Evolutionary conservation across 2,888 invertebrate genomes (phyloP).

Genomic region (Mycalesis mineus): DNA sequence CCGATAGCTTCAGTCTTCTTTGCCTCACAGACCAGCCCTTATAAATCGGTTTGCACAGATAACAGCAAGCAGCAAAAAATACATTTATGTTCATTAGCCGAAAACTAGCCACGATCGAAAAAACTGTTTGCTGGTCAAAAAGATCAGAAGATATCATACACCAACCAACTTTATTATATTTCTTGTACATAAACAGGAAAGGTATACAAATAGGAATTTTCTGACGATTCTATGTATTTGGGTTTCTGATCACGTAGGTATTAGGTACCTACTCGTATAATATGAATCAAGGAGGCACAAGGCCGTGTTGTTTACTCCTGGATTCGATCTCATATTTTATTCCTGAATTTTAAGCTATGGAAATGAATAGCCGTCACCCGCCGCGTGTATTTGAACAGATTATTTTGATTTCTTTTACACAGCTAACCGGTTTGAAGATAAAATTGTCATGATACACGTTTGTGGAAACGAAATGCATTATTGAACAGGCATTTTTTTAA

Average conservation of each 20-base stretch:
- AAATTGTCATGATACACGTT: background rate
- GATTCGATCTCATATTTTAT: conserved; percentile 43
- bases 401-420: background rate
- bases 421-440: background rate
- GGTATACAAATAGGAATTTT: background rate
- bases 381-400: conserved; percentile 18
- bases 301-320: conserved; percentile 63
- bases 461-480: background rate
- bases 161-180: background rate
- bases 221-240: background rate
- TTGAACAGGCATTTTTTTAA: too few species aligned
- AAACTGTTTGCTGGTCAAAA: too few species aligned
- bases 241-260: background rate
- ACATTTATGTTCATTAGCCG: too few species aligned
- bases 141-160: too few species aligned
- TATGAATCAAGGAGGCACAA: conserved; percentile 35
- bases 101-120: too few species aligned
- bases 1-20: too few species aligned
- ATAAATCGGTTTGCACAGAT: too few species aligned
- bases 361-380: conserved; percentile 40
- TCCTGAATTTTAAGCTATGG: conserved; percentile 58
- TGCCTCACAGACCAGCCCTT: too few species aligned
- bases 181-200: background rate
- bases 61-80: too few species aligned
- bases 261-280: background rate